Evolutionary conservation across 2,113 vertebrate species (phyloP).

Genomic region (Lasiurus cinereus): DNA sequence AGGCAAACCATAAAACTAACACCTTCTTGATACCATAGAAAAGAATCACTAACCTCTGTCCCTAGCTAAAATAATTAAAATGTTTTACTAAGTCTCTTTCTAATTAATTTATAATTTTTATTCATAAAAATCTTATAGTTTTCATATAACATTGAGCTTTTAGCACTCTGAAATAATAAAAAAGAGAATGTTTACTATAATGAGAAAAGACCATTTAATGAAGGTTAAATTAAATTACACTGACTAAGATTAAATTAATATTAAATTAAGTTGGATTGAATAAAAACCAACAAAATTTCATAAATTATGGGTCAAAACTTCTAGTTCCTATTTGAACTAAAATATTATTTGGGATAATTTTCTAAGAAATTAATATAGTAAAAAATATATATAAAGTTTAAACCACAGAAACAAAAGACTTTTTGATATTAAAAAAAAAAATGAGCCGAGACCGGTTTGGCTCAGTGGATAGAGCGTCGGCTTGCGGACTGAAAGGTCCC

Average conservation of each 20-base stretch:
- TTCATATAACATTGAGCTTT: not conserved
- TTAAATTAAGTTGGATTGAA: not conserved
- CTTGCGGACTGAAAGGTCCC: no score
- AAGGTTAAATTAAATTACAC: conserved; percentile 39
- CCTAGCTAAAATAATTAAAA: conserved; percentile 41
- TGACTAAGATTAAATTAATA: not conserved
- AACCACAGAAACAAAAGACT: conserved; percentile 42
- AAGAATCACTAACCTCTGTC: conserved; percentile 14
- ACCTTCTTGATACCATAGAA: not conserved
- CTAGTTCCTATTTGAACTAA: conserved; percentile 37
- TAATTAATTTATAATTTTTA: conserved; percentile 54
- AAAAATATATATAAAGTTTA: conserved; percentile 35
- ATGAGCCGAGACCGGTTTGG: no score
- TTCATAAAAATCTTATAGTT: conserved; percentile 26
- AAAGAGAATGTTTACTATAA: conserved; percentile 27
- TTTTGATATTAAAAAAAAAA: not conserved
- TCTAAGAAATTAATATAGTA: not conserved
- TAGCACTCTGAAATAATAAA: conserved; percentile 1
- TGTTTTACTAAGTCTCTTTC: conserved; percentile 47
- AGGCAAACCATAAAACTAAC: not conserved
- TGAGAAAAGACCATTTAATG: conserved; percentile 39
- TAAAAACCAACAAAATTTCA: conserved; percentile 9
- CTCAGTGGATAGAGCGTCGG: no score
- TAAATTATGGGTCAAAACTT: not conserved
- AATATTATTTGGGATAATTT: conserved; percentile 42